Percentiles rank a stretch among this genome's conserved stretches.
phyloP scores from a whole-genome alignment of 2,888 invertebrate genomes.

The Eupeodes luniger region DNA sequence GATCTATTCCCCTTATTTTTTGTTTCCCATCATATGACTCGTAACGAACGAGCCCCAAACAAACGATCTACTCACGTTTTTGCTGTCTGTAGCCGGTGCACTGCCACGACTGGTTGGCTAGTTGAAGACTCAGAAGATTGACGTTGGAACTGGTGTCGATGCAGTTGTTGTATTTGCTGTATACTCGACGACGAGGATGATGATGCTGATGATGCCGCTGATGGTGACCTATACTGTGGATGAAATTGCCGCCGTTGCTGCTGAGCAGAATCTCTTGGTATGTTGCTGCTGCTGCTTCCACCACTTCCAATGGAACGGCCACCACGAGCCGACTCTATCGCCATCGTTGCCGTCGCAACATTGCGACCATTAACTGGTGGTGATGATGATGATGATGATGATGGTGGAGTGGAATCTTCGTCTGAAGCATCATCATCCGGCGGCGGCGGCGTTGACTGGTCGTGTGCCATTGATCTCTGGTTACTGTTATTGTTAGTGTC shows the following conservation, averaged over 20 bases:
- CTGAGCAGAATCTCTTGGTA: constrained; percentile 46
- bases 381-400: background rate
- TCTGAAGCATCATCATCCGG: constrained; percentile 50
- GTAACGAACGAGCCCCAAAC: background rate
- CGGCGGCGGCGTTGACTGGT: constrained; percentile 37
- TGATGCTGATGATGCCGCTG: constrained; percentile 58
- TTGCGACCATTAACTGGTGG: constrained; percentile 43
- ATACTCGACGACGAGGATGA: constrained; percentile 58
- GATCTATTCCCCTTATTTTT: background rate
- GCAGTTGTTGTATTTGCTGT: constrained; percentile 70
- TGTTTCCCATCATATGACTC: background rate
- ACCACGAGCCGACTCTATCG: constrained; percentile 56
- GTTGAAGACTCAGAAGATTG: constrained; percentile 59
- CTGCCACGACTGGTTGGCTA: constrained; percentile 40
- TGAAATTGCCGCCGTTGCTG: constrained; percentile 36
- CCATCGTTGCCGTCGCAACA: constrained; percentile 49
- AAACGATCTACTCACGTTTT: constrained; percentile 82
- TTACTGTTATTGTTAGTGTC: constrained; percentile 61
- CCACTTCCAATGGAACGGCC: constrained; percentile 67
- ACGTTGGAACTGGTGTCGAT: constrained; percentile 74
- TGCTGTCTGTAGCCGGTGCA: constrained; percentile 76
- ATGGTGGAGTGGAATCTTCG: constrained; percentile 54
- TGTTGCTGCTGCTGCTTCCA: constrained; percentile 47
- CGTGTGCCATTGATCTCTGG: constrained; percentile 72
- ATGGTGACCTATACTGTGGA: constrained; percentile 72